Base-by-base conservation (phyloP, 2,888 invertebrate genomes). In the Galeopsomyia nigrocyanea region DNA sequence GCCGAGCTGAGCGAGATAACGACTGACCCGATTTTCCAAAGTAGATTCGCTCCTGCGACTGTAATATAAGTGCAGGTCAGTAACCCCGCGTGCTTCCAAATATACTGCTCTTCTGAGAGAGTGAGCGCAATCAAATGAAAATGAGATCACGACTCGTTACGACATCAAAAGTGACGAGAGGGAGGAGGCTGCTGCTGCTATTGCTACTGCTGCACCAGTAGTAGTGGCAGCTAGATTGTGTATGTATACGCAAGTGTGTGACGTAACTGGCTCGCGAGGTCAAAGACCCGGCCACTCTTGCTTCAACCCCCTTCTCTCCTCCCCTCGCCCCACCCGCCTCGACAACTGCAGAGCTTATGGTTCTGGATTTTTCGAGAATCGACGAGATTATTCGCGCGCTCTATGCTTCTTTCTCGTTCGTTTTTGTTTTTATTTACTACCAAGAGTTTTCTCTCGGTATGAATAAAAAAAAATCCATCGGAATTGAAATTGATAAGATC, bases 131-230 rank as follows among this genome's bases (percentile, higher is more conserved):
- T 86, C 84, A 84, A 86, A 86, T 83, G 86, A 86, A 86, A 86
- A 86, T 86, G 86, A 85, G 86, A 86, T 86, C 86, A 84, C 83
- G 84, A 85, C 83, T 85, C 82, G 85, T 84, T 84, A 85, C 85
- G 82, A 84, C 85, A 85, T 85, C 83, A 86, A 86, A 85, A 84
- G 84, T 84, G 84, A 82, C 80, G 82, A 80, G 78, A 58, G 26
- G n/a, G 58, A 58, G 19, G 26, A n/a, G 58, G 31, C 39, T 53
- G 53, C 76, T 62, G 68, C 60, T 61, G 50, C n/a, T 46, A 13
- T 75, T 50, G 50, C 51, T 17, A 21, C 53, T 53, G 17, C 53
- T 53, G 75, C 75, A 26, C 26, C 5, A 62, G 73, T 7, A 26
- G 55, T 72, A 62, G 53, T 21, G 17, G 19, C n/a, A 13, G 39